Percentiles rank a stretch among this genome's conserved stretches.
Evolutionary conservation across 2,113 vertebrate genomes (phyloP).

Genomic region (Python bivittatus): DNA sequence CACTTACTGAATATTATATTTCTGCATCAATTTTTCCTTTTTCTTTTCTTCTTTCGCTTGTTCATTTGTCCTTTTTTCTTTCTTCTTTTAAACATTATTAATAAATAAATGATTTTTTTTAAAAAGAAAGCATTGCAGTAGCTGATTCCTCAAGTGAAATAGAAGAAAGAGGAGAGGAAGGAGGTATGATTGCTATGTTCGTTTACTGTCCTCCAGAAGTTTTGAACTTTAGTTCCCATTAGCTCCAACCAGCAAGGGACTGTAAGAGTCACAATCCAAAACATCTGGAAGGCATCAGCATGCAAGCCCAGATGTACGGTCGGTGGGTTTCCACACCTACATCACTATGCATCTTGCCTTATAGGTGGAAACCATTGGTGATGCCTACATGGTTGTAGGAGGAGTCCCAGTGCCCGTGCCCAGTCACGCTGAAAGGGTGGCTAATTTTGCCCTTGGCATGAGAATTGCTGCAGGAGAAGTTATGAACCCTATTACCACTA

Average conservation of each 20-base stretch:
- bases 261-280: background rate
- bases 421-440: constrained; percentile 71
- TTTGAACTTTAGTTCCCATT: background rate
- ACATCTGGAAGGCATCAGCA: background rate
- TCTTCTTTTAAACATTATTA: background rate
- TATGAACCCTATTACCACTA: constrained; percentile 70
- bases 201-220: background rate
- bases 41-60: background rate
- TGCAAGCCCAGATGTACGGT: background rate
- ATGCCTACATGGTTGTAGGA: constrained; percentile 79
- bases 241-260: background rate
- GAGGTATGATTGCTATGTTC: background rate
- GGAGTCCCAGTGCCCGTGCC: constrained; percentile 65
- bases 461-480: constrained; percentile 73
- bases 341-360: background rate
- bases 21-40: background rate
- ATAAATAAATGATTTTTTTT: background rate
- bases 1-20: background rate
- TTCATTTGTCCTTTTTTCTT: background rate
- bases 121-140: background rate
- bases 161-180: background rate
- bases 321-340: background rate
- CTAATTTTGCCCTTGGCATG: constrained; percentile 79
- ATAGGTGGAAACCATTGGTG: constrained; percentile 79
- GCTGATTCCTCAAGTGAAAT: background rate